phyloP scores from a whole-genome alignment of 2,888 invertebrate genomes.

The Exephanes ischioxanthus region DNA sequence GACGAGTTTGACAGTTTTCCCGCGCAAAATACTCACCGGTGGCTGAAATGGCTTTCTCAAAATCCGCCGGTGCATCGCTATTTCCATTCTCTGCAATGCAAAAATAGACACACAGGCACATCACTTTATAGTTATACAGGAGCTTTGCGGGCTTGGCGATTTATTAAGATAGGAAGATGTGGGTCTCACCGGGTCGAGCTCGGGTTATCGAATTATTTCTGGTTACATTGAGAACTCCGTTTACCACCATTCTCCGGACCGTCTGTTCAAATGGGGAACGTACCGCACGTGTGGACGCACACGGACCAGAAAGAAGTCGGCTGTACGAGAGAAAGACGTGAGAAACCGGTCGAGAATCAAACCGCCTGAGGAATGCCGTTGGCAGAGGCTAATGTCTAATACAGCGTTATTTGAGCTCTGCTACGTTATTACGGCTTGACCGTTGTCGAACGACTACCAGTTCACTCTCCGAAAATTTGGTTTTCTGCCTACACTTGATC shows the following conservation, averaged over 20 bases:
- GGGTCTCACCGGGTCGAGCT: slow-evolving; percentile 33
- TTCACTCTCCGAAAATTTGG: no score
- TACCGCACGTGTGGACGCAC: background rate
- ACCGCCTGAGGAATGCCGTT: no score
- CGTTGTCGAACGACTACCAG: no score
- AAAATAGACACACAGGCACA: slow-evolving; percentile 40
- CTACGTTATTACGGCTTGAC: no score
- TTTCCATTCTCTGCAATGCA: slow-evolving; percentile 57
- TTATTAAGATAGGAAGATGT: background rate
- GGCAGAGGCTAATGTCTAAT: no score
- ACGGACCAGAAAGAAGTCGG: background rate
- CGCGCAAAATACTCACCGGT: slow-evolving; percentile 85
- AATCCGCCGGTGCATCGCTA: slow-evolving; percentile 86
- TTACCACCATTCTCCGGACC: slow-evolving; percentile 59
- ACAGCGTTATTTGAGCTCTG: no score
- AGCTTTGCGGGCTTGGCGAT: background rate
- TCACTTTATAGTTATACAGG: background rate
- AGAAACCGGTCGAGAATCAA: background rate
- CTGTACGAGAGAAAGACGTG: background rate
- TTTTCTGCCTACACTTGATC: no score
- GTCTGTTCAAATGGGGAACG: background rate
- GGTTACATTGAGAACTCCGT: slow-evolving; percentile 55
- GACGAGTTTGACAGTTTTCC: slow-evolving; percentile 1
- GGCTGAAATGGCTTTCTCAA: slow-evolving; percentile 89
- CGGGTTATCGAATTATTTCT: slow-evolving; percentile 46